phyloP scores from a whole-genome alignment of 2,113 vertebrate genomes.

The Microtus montanus region DNA sequence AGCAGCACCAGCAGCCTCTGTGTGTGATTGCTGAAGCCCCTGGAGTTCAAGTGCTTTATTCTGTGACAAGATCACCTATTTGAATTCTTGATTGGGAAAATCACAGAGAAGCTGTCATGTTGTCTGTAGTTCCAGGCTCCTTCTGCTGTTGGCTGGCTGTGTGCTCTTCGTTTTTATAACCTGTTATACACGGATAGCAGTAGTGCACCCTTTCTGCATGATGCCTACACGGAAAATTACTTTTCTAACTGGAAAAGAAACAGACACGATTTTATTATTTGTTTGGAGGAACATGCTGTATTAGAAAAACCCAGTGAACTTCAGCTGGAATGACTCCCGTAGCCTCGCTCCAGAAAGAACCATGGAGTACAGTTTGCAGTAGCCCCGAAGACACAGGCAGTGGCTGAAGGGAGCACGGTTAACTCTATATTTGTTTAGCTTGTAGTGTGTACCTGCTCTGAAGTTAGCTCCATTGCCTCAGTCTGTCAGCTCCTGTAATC shows the following conservation, averaged over 20 bases:
- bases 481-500: background rate
- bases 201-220: background rate
- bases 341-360: background rate
- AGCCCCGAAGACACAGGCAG: background rate
- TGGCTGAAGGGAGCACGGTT: background rate
- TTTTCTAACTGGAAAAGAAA: conserved; percentile 34
- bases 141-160: background rate
- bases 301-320: conserved; percentile 23
- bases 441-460: background rate
- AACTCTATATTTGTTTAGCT: background rate
- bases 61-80: conserved; percentile 29
- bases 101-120: background rate
- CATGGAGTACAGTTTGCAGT: background rate
- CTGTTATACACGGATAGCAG: background rate
- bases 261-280: conserved; percentile 6
- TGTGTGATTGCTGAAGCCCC: background rate
- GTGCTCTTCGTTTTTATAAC: background rate
- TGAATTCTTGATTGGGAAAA: conserved; percentile 56
- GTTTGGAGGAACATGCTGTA: conserved; percentile 6
- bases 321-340: conserved; percentile 16
- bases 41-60: conserved; percentile 40
- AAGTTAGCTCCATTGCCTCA: conserved; percentile 5
- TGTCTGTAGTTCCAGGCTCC: background rate
- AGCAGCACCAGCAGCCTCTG: background rate
- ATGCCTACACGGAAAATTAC: background rate